A percentile compares a stretch with the other conserved stretches of the same genome.
These are phyloP conservation scores for Rhinogobio ventralis DNA, from an alignment of 2,797 vertebrate species.

Conservation along the genomic window DNA sequence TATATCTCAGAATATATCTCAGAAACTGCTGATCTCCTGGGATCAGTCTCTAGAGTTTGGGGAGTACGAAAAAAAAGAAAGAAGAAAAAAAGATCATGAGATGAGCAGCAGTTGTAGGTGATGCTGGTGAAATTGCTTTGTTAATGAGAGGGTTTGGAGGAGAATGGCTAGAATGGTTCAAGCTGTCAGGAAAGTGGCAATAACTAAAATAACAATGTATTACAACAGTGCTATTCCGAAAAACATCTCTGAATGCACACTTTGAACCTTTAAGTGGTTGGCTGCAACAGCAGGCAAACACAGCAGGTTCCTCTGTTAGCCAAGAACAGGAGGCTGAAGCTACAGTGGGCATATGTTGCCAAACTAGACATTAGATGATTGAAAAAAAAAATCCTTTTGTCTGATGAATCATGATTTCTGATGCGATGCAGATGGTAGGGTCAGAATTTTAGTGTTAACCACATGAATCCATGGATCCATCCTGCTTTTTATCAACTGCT, in stretches of 20 bases:
- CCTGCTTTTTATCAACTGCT: background rate
- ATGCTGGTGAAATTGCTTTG: constrained; percentile 14
- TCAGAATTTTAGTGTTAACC: constrained; percentile 22
- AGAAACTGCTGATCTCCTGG: background rate
- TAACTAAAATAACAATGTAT: constrained; percentile 22
- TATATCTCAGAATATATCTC: constrained; percentile 8
- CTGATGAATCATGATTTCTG: constrained; percentile 17
- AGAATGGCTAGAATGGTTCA: constrained; percentile 7
- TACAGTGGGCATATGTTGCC: background rate
- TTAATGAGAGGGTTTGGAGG: constrained; percentile 12
- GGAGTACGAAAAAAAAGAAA: background rate
- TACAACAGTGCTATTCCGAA: background rate
- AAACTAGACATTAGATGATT: constrained; percentile 9
- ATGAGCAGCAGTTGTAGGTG: background rate
- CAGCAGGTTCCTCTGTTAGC: background rate
- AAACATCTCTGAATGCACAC: constrained; percentile 2
- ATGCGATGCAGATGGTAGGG: constrained; percentile 32
- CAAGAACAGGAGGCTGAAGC: background rate
- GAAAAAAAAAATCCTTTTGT: background rate
- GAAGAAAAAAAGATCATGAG: background rate
- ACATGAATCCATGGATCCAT: background rate
- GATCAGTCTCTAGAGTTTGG: constrained; percentile 4
- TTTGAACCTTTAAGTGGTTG: constrained; percentile 20
- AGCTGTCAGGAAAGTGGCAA: background rate
- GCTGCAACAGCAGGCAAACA: background rate